Conservation (phyloP, 2,113 vertebrate genomes). For the human (Homo sapiens) region DNA sequence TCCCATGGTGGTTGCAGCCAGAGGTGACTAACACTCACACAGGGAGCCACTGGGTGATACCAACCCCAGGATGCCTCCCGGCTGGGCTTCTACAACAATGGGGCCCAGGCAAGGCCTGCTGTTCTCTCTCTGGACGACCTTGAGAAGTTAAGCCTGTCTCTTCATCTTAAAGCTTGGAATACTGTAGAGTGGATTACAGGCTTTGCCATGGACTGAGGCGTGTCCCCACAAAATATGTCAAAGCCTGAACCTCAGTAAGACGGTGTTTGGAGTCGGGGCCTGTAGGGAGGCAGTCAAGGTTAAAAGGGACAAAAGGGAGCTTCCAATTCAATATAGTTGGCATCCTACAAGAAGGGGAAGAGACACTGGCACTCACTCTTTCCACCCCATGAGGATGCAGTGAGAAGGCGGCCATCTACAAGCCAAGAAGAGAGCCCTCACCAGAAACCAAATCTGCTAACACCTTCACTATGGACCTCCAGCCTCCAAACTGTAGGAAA, state of each 20-base stretch:
- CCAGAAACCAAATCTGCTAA: background rate
- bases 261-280: background rate
- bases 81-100: background rate
- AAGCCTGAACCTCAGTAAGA: background rate
- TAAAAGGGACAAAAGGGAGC: background rate
- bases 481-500: background rate
- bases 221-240: background rate
- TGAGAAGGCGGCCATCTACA: accelerated
- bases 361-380: background rate
- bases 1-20: no score
- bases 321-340: no score
- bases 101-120: no score
- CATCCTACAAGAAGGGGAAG: background rate
- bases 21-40: accelerated
- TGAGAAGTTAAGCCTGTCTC: background rate
- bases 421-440: background rate
- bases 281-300: background rate
- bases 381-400: background rate
- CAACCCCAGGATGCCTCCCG: background rate
- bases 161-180: background rate
- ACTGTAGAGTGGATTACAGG: background rate
- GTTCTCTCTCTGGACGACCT: background rate
- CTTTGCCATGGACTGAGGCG: background rate
- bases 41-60: no score
- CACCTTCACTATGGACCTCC: background rate